Evolutionary conservation across 2,113 vertebrate genomes (phyloP).

Genomic region (Hydrolagus affinis): DNA sequence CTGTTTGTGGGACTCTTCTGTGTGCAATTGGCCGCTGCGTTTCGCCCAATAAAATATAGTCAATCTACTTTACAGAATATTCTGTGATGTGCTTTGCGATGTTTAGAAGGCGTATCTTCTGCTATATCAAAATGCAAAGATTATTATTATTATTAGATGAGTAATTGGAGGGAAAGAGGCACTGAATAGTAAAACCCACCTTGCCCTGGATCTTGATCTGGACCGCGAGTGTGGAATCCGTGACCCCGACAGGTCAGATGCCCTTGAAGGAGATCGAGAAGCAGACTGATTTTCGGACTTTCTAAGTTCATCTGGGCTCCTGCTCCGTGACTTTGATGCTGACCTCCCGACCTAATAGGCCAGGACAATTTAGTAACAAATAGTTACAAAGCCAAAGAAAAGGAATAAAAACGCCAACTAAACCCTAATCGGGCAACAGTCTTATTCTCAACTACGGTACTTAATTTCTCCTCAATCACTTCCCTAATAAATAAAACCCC

Average conservation of each 20-base stretch:
- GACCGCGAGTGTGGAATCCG: constrained; percentile 1
- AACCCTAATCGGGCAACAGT: constrained; percentile 7
- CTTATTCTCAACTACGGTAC: constrained; percentile 25
- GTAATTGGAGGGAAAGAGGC: too few species aligned
- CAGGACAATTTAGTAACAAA: background rate
- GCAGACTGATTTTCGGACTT: constrained; percentile 19
- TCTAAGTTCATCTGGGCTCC: background rate
- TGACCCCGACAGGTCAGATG: constrained; percentile 8
- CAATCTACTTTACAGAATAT: too few species aligned
- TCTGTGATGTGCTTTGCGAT: too few species aligned
- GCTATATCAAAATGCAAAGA: too few species aligned
- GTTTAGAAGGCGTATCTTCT: too few species aligned
- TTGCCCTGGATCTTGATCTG: constrained; percentile 2
- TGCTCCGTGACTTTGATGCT: constrained; percentile 12
- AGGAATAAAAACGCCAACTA: background rate
- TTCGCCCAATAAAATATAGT: too few species aligned
- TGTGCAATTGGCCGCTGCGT: too few species aligned
- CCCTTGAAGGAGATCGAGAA: background rate
- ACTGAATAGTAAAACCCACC: background rate
- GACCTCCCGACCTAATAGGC: constrained; percentile 7
- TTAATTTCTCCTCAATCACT: constrained; percentile 27
- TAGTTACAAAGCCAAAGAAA: background rate
- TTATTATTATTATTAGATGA: too few species aligned
- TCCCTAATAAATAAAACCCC: constrained; percentile 28
- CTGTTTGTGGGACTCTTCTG: too few species aligned